phyloP scores from a whole-genome alignment of 2,888 invertebrate genomes.

The Sphaerophoria taeniata region DNA sequence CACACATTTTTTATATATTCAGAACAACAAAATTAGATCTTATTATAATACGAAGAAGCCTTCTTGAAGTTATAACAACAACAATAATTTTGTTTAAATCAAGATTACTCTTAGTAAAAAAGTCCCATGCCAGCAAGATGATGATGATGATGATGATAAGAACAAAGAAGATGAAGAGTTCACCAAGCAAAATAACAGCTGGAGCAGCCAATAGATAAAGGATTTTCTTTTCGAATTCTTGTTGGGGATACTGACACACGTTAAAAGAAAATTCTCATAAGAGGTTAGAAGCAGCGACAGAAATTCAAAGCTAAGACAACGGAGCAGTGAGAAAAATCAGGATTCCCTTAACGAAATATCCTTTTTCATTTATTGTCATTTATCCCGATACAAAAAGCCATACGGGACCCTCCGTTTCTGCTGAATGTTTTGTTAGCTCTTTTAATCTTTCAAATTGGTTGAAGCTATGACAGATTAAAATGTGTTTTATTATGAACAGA shows the following conservation, averaged over 20 bases:
- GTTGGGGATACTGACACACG: constrained; percentile 47
- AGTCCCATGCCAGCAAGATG: background rate
- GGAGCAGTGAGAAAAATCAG: background rate
- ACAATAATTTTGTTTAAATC: too few relatives aligned
- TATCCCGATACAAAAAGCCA: background rate
- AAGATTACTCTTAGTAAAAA: constrained; percentile 4
- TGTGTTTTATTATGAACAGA: constrained; percentile 24
- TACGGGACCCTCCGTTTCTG: background rate
- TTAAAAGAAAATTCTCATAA: constrained; percentile 45
- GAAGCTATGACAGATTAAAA: constrained; percentile 40
- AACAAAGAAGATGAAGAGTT: constrained; percentile 1
- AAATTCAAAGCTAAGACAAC: constrained; percentile 10
- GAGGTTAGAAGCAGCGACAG: constrained; percentile 47
- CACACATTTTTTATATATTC: constrained; percentile 25
- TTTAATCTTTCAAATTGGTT: constrained; percentile 63
- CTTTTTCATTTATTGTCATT: constrained; percentile 38
- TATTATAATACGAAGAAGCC: constrained; percentile 39
- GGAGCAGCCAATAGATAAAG: constrained; percentile 38
- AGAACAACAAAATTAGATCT: constrained; percentile 40
- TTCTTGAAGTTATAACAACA: constrained; percentile 9
- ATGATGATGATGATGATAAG: background rate
- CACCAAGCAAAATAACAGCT: constrained; percentile 36
- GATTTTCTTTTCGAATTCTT: constrained; percentile 33
- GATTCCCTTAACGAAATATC: constrained; percentile 30
- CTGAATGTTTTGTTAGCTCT: constrained; percentile 53